phyloP scores from a whole-genome alignment of 2,888 invertebrate genomes.

The Amiota mariae region DNA sequence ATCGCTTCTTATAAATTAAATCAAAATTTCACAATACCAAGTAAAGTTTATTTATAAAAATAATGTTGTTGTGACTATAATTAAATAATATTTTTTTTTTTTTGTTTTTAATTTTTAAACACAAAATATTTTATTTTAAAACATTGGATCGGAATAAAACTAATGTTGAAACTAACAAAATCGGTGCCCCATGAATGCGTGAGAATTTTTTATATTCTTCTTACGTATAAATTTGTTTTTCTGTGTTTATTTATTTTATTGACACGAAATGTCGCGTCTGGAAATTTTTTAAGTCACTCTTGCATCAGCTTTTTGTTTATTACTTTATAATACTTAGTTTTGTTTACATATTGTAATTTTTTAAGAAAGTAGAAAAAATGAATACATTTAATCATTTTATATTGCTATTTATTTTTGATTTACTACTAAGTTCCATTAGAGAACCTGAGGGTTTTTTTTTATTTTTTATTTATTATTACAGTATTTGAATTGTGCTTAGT shows the following conservation, averaged over 20 bases:
- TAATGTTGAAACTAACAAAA: neutral
- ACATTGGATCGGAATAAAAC: too few relatives aligned
- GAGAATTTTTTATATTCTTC: neutral
- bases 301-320: constrained; percentile 18
- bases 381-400: too few relatives aligned
- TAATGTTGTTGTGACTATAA: neutral
- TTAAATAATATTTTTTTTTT: constrained; percentile 4
- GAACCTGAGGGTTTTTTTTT: neutral
- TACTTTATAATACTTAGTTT: neutral
- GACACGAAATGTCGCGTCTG: neutral
- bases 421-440: too few relatives aligned
- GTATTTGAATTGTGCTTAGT: neutral
- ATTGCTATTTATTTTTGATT: too few relatives aligned
- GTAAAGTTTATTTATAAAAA: too few relatives aligned
- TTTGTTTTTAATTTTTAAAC: neutral
- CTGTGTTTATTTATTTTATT: neutral
- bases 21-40: too few relatives aligned
- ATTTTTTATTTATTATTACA: too few relatives aligned
- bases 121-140: too few relatives aligned
- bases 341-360: neutral
- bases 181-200: neutral
- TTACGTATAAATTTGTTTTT: neutral
- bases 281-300: constrained; percentile 5
- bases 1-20: too few relatives aligned
- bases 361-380: too few relatives aligned